Evolutionary conservation across 2,888 invertebrate genomes (phyloP).

Genomic region (Cryptus viduatorius): DNA sequence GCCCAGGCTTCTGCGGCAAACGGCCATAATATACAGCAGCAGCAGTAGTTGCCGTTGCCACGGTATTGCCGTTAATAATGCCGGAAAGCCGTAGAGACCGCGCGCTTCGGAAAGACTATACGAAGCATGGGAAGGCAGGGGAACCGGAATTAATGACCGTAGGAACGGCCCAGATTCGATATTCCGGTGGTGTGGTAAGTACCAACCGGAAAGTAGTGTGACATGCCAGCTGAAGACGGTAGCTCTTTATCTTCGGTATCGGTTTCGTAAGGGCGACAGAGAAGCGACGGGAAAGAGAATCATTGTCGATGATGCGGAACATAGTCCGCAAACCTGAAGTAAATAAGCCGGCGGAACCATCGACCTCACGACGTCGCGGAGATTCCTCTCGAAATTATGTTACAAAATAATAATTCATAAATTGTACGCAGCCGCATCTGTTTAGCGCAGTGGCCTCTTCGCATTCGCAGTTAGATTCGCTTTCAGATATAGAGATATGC

Average conservation of each 20-base stretch:
- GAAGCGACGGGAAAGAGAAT: background rate
- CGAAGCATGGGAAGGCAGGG: background rate
- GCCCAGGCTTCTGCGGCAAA: constrained; percentile 4
- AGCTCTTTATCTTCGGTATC: background rate
- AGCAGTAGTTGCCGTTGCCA: background rate
- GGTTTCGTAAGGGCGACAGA: background rate
- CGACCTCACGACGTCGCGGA: constrained; percentile 35
- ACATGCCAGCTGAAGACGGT: background rate
- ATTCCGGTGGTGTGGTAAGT: background rate
- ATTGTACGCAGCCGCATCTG: constrained; percentile 79
- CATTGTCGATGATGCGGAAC: background rate
- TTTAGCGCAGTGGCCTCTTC: constrained; percentile 76
- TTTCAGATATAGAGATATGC: background rate
- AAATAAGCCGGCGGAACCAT: background rate
- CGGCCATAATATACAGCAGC: constrained; percentile 2
- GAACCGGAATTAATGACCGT: constrained; percentile 9
- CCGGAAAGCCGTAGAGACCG: constrained; percentile 37
- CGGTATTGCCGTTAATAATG: constrained; percentile 31
- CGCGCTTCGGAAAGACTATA: constrained; percentile 7
- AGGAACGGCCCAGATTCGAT: constrained; percentile 47
- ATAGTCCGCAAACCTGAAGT: background rate
- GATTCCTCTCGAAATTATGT: constrained; percentile 76
- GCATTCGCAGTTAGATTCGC: constrained; percentile 15
- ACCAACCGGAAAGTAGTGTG: background rate
- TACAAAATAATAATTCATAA: constrained; percentile 83